A percentile compares a stretch with the other conserved stretches of the same genome.
phyloP scores from a whole-genome alignment of 2,888 invertebrate genomes.

The Muscina levida region DNA sequence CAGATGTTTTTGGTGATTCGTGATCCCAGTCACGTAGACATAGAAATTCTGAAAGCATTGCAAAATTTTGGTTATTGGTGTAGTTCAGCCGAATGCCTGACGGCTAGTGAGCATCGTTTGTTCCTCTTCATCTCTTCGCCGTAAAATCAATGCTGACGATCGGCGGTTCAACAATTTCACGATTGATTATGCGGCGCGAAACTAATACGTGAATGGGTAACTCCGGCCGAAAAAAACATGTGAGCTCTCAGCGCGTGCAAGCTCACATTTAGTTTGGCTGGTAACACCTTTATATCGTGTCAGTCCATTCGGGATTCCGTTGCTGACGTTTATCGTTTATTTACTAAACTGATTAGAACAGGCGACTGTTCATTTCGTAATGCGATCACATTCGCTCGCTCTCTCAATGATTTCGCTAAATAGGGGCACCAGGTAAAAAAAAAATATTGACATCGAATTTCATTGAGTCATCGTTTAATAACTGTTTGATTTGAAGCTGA shows the following conservation, averaged over 20 bases:
- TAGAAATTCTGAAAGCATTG: constrained; percentile 27
- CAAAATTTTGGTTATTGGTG: constrained; percentile 4
- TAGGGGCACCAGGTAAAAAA: too few species aligned
- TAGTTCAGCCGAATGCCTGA: too few species aligned
- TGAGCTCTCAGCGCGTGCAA: neutral
- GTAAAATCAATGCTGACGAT: neutral
- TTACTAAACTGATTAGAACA: neutral
- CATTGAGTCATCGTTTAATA: neutral
- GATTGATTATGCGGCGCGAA: neutral
- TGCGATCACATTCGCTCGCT: too few species aligned
- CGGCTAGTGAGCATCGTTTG: too few species aligned
- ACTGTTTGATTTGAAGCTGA: neutral
- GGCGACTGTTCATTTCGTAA: too few species aligned
- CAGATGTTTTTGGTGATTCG: constrained; percentile 34
- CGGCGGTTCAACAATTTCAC: constrained; percentile 3
- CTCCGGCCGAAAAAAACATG: neutral
- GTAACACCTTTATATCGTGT: neutral
- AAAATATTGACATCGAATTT: neutral
- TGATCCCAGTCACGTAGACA: constrained; percentile 68
- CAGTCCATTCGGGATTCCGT: neutral
- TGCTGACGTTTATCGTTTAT: neutral
- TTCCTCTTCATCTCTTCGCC: too few species aligned
- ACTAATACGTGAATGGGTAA: constrained; percentile 1
- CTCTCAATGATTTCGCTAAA: too few species aligned
- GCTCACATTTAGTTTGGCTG: neutral